A percentile compares a stretch with the other conserved stretches of the same genome.
Conservation (phyloP, 2,113 vertebrate genomes). For the Hirundichthys speculiger region DNA sequence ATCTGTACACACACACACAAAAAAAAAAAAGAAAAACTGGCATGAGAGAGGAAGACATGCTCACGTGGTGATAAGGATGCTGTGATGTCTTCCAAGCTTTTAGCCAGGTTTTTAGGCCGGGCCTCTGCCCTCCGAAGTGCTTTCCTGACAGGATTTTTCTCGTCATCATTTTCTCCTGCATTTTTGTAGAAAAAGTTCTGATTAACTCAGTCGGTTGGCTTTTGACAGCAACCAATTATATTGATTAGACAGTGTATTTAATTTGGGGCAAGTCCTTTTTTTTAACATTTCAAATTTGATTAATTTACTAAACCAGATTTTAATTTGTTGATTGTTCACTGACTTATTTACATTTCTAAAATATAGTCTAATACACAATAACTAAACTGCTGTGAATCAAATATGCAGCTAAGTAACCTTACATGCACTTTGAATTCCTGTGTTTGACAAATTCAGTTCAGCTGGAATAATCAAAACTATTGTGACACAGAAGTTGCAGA, state of each 20-base stretch:
- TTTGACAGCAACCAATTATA: neutral
- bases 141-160: slow-evolving; percentile 82
- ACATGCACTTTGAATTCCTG: no score
- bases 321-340: no score
- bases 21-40: neutral
- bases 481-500: neutral
- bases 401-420: no score
- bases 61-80: slow-evolving; percentile 85
- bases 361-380: no score
- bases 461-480: no score
- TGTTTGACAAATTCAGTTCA: no score
- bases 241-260: no score
- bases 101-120: slow-evolving; percentile 86
- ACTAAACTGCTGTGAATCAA: no score
- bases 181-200: neutral
- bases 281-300: no score
- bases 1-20: neutral
- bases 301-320: no score
- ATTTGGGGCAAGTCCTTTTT: no score
- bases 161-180: slow-evolving; percentile 65
- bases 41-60: slow-evolving; percentile 54
- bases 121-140: slow-evolving; percentile 86
- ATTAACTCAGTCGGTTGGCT: neutral
- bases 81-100: slow-evolving; percentile 93
- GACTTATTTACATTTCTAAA: no score